These are phyloP conservation scores for Gryllus bimaculatus DNA, from an alignment of 1,140 invertebrate genomes.

Conservation along the genomic window DNA sequence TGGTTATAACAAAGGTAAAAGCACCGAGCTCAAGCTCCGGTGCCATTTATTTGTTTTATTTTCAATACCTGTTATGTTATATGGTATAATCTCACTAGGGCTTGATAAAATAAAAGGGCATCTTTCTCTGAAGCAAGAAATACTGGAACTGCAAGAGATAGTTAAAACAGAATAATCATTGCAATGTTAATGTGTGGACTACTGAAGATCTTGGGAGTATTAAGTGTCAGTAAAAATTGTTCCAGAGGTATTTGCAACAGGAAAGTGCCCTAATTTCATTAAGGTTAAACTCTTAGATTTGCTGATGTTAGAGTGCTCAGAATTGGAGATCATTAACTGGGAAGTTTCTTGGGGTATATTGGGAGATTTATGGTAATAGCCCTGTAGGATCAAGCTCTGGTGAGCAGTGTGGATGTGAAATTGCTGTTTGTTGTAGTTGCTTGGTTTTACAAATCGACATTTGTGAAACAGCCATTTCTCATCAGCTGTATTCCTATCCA, in stretches of 20 bases:
- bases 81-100: neutral
- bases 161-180: neutral
- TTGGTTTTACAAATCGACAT: neutral
- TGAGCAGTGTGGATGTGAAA: neutral
- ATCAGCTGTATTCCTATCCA: neutral
- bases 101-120: neutral
- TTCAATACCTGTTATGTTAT: constrained; percentile 5
- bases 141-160: neutral
- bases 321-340: no score
- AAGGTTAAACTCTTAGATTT: neutral
- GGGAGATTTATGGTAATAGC: neutral
- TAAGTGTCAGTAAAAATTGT: no score
- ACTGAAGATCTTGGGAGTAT: no score
- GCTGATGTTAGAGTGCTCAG: neutral
- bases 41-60: constrained; percentile 53
- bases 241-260: no score
- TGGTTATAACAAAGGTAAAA: constrained; percentile 82
- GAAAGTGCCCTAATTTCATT: no score
- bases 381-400: neutral
- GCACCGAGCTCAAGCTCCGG: constrained; percentile 55
- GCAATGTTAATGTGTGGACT: neutral
- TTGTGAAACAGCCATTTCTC: neutral
- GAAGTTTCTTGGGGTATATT: neutral
- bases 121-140: neutral
- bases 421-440: neutral